Percentiles rank a stretch among this genome's conserved stretches.
These are phyloP conservation scores for Protonemura montana DNA, from an alignment of 2,888 invertebrate genomes.

Conservation along the genomic window DNA sequence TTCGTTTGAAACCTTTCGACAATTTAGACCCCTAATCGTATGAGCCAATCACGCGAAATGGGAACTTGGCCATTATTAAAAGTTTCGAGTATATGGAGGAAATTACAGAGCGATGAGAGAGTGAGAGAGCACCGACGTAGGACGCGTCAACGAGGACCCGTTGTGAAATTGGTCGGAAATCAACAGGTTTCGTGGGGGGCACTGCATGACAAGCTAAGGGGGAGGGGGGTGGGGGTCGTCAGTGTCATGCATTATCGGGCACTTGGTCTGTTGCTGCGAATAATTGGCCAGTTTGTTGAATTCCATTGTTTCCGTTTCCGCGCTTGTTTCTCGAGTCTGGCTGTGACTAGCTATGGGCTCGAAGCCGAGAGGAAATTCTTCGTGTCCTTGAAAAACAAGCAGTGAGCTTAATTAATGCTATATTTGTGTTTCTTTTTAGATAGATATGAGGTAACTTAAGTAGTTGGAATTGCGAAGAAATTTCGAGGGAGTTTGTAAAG, in stretches of 20 bases:
- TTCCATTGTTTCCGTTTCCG: no score
- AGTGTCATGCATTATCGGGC: neutral
- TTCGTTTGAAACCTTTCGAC: neutral
- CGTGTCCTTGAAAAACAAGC: no score
- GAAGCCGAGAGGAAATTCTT: no score
- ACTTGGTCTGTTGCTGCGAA: neutral
- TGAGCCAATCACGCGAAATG: slow-evolving; percentile 2
- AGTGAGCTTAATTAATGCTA: no score
- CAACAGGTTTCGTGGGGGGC: neutral
- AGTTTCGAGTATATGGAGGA: slow-evolving; percentile 12
- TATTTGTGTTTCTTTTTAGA: no score
- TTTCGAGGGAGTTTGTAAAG: neutral
- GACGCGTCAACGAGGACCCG: neutral
- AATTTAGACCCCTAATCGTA: neutral
- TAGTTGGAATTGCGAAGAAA: neutral
- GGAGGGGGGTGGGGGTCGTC: neutral
- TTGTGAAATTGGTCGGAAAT: neutral
- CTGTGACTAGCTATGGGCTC: no score
- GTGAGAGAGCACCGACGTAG: neutral
- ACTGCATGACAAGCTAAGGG: neutral
- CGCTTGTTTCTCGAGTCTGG: no score
- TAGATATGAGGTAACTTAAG: no score
- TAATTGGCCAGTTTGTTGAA: neutral
- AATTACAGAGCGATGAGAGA: neutral
- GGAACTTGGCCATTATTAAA: neutral